phyloP scores from a whole-genome alignment of 2,113 vertebrate species.

The Lasiurus cinereus region DNA sequence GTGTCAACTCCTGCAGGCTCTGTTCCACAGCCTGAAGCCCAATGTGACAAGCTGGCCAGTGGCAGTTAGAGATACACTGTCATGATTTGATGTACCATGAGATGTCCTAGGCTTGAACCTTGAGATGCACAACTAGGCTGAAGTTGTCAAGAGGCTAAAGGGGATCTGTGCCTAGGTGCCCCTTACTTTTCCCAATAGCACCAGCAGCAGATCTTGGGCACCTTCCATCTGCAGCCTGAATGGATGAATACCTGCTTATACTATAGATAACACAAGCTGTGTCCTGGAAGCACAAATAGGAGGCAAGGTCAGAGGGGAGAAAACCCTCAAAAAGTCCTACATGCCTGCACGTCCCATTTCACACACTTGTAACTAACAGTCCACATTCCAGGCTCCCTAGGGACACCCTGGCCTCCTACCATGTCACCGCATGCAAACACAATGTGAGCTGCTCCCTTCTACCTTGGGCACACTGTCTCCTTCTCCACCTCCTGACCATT shows the following conservation, averaged over 20 bases:
- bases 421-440: conserved; percentile 72
- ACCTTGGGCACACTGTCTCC: background rate
- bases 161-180: conserved; percentile 97
- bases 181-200: conserved; percentile 99
- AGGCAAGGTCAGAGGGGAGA: background rate
- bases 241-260: background rate
- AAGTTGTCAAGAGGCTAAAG: conserved; percentile 97
- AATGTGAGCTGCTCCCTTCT: conserved; percentile 55
- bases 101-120: background rate
- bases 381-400: background rate
- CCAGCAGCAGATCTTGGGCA: conserved; percentile 97
- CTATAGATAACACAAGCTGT: background rate
- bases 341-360: background rate
- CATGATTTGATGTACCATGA: conserved; percentile 95
- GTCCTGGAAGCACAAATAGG: background rate
- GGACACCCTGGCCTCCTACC: conserved; percentile 14
- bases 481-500: background rate
- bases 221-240: background rate
- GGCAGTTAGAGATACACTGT: conserved; percentile 99
- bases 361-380: background rate
- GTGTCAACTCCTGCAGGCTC: background rate
- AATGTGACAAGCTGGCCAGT: conserved; percentile 98
- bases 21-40: conserved; percentile 93
- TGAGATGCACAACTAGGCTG: conserved; percentile 86
- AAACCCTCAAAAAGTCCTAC: background rate